A percentile compares a stretch with the other conserved stretches of the same genome.
These are phyloP conservation scores for Epirrhoe alternata DNA, from an alignment of 2,888 invertebrate species.

Conservation along the genomic window DNA sequence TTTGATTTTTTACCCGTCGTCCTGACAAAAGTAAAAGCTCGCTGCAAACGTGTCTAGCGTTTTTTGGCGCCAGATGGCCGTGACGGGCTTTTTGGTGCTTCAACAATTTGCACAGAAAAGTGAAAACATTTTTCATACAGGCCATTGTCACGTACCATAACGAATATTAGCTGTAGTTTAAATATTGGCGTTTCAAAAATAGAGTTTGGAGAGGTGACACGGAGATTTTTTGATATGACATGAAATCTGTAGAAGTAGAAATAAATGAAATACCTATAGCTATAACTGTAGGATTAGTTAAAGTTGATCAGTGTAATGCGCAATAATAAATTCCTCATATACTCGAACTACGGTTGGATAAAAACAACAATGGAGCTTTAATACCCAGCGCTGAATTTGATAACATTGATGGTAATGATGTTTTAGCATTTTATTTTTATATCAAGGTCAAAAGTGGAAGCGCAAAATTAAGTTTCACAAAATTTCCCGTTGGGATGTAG, in stretches of 20 bases:
- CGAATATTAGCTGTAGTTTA: slow-evolving; percentile 52
- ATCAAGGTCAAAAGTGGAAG: slow-evolving; percentile 9
- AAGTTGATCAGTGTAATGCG: too few species aligned
- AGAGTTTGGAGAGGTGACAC: slow-evolving; percentile 28
- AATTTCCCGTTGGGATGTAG: neutral
- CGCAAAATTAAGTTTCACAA: slow-evolving; percentile 18
- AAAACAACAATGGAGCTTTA: too few species aligned
- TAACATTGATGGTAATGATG: neutral
- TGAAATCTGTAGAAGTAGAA: neutral
- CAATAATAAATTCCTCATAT: too few species aligned
- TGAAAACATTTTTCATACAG: slow-evolving; percentile 55
- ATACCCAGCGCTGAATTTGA: too few species aligned
- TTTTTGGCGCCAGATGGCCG: slow-evolving; percentile 60
- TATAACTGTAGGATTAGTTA: too few species aligned
- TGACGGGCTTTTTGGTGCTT: slow-evolving; percentile 38
- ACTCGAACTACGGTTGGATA: too few species aligned
- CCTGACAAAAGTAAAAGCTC: slow-evolving; percentile 29
- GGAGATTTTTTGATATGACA: neutral
- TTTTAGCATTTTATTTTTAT: neutral
- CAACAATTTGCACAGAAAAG: slow-evolving; percentile 49
- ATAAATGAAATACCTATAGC: too few species aligned
- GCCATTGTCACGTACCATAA: slow-evolving; percentile 53
- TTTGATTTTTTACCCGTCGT: too few species aligned
- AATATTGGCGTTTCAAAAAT: slow-evolving; percentile 44
- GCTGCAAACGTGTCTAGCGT: slow-evolving; percentile 57